Base-by-base conservation (phyloP, 37 sponge, comb jelly and placozoan species). In the Chondrosia reniformis region DNA sequence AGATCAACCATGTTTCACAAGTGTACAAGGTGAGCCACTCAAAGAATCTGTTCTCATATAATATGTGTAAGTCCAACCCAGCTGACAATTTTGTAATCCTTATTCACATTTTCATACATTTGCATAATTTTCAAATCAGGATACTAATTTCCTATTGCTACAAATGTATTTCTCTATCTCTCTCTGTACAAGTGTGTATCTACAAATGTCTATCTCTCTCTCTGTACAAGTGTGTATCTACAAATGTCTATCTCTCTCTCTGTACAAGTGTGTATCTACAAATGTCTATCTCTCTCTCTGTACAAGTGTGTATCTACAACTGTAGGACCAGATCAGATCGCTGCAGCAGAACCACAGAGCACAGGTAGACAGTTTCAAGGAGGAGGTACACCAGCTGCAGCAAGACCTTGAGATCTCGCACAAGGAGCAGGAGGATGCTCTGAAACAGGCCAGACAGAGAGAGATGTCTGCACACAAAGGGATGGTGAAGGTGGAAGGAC, bases 21-120 rank as follows among this genome's bases (percentile, higher is more conserved):
- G 84, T 87, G 38, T 91, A 86, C 79, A 86, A 83, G 49, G 67
- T 79, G 56, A 28, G 21, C 27, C 34, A 66, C n/a, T n/a, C n/a
- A n/a, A n/a, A n/a, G n/a, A n/a, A n/a, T n/a, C n/a, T n/a, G n/a
- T n/a, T n/a, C n/a, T n/a, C n/a, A n/a, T n/a, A n/a, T n/a, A n/a
- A n/a, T n/a, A n/a, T n/a, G n/a, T n/a, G n/a, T n/a, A n/a, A n/a
- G n/a, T n/a, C n/a, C n/a, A n/a, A n/a, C n/a, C n/a, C n/a, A n/a
- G n/a, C n/a, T n/a, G n/a, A n/a, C n/a, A n/a, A n/a, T n/a, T n/a
- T n/a, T n/a, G n/a, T n/a, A n/a, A n/a, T n/a, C n/a, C n/a, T n/a
- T n/a, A n/a, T n/a, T n/a, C n/a, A n/a, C n/a, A n/a, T n/a, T n/a
- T n/a, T n/a, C n/a, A n/a, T n/a, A n/a, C n/a, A n/a, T n/a, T n/a